These are phyloP conservation scores for Daubentonia madagascariensis DNA, from an alignment of 2,113 vertebrate genomes.

Conservation along the genomic window DNA sequence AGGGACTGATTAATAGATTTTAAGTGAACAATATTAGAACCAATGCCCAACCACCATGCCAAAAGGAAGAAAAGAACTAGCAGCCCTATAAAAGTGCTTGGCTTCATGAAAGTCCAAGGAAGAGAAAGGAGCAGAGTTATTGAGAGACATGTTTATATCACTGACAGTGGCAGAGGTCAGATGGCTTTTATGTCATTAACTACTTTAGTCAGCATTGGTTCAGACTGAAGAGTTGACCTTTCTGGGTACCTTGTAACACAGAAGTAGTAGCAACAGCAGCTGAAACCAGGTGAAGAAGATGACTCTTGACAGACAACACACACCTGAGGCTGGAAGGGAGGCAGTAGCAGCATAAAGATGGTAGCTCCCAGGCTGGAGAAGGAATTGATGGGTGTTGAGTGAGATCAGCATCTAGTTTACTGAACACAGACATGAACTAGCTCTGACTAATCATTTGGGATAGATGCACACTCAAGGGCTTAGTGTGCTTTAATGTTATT, in stretches of 20 bases:
- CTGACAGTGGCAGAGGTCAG: background rate
- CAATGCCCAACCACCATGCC: background rate
- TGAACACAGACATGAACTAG: background rate
- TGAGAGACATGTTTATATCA: background rate
- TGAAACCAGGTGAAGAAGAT: background rate
- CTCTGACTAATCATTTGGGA: background rate
- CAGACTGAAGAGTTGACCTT: background rate
- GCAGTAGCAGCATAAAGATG: fast-evolving
- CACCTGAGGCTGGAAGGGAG: background rate
- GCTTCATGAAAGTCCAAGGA: background rate
- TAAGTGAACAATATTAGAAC: background rate
- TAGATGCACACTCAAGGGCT: background rate
- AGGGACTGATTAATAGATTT: background rate
- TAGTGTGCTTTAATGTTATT: background rate
- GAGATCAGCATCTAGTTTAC: background rate
- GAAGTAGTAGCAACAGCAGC: background rate
- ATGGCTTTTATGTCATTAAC: background rate
- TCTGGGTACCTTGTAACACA: background rate
- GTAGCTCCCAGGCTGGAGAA: background rate
- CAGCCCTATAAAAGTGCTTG: too few species aligned
- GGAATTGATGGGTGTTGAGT: background rate
- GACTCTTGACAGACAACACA: background rate
- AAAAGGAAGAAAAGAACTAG: background rate
- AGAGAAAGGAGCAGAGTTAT: background rate
- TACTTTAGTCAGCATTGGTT: background rate